Evolutionary conservation across 2,113 vertebrate species (phyloP), one percentile per base, ranked within the genome.

Genomic region (Hylia prasina): DNA sequence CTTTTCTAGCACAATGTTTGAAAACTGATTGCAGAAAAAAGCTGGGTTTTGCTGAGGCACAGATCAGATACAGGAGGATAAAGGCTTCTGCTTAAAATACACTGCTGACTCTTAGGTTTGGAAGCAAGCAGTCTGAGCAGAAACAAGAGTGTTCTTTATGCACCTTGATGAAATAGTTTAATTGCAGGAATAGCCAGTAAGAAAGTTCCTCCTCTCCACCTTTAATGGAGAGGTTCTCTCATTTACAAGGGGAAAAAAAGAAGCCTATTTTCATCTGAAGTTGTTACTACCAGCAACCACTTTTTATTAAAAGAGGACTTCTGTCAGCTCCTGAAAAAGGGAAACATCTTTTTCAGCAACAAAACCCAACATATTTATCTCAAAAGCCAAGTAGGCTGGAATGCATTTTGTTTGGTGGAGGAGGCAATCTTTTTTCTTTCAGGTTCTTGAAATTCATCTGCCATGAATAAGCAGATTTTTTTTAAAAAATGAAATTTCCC

Each of bases 261-360:
- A 71, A 69, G 28, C n/a, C 39, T 78, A 35, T 82, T 93, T 94
- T 85, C 48, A 85, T 87, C 68, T 71, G 68, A 94, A 81, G 83
- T 68, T 93, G 80, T 66, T 93, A 83, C 72, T 95, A 75, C 37
- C 69, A 95, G 60, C 80, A 96, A 91, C 68, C 44, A 40, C 19
- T 86, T 94, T 56, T 88, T 81, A 92, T 90, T 87, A 93, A 75
- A 89, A 45, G 56, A 96, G 64, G 33, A 85, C 47, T 95, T 93
- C 68, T 83, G 51, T 90, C 91, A 75, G 71, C 68, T 93, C 64
- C 80, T 89, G 80, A 93, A 93, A 92, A 93, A 89, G 54, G 82
- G 89, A 89, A 95, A 66, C 72, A 87, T 66, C 64, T 53, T 90
- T 95, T 95, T 89, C 93, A 83, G 82, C 69, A 83, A 94, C 76